Base-by-base conservation (phyloP, 1,140 invertebrate genomes). In the Rhopalosiphum maidis region DNA sequence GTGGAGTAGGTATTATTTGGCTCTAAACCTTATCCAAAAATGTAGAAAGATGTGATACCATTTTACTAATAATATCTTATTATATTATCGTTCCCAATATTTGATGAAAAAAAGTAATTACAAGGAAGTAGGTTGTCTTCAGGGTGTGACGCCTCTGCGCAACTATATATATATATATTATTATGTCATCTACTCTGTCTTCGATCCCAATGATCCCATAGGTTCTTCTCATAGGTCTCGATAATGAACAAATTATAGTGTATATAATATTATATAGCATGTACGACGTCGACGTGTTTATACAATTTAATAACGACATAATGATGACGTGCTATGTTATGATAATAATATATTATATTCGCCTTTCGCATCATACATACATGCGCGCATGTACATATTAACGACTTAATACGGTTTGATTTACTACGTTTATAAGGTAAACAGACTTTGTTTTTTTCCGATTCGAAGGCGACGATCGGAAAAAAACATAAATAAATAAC, bases 401-500 rank as follows among this genome's bases (percentile, higher is more conserved):
- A 77, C 25, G 83, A 43, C 85, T 86, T 86, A 43, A 86, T 86
- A 86, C 85, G 85, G 85, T 30, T 30, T 41, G 85, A 86, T 86
- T 77, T 43, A 86, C 41, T 35, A 86, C 41, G 6, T 48, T 30
- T 43, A 46, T 41, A 18, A 86, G 85, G 85, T 86, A 86, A 86
- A 86, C 85, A 86, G 43, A 86, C 41, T 86, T 86, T 46, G 85
- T 86, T 86, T 86, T 86, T 83, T 46, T 30, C 23, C 60, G 60
- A 77, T 86, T 41, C 77, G 35, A 22, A 22, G 55, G 25, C 37
- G 41, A 41, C 55, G 89, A 90, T 90, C 30, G 89, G 30, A 43
- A 90, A 90, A 37, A 77, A 77, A 77, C 60, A 90, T 60, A 90
- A 90, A 90, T 60, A 90, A 89, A 89, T 68, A 90, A 90, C 25